Base-by-base conservation (phyloP, 2,113 vertebrate species). In the Platysteira castanea region DNA sequence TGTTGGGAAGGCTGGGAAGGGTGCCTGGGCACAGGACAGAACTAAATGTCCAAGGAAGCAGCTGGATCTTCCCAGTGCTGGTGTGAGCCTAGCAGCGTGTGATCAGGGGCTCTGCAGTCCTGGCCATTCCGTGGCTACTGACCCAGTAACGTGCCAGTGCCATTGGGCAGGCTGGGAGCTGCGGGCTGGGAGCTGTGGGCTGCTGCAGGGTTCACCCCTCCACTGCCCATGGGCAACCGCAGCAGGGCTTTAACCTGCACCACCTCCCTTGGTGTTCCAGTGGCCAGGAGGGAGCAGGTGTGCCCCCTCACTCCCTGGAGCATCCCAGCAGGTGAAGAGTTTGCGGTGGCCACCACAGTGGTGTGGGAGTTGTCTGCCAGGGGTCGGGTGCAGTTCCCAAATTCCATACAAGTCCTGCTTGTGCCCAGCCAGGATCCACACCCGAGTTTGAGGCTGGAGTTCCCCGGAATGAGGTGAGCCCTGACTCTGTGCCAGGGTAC, bases 361-460 rank as follows among this genome's bases (percentile, higher is more conserved):
- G 78, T 35, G 16, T n/a, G 12, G 78, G 61, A 61, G 19, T 5
- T 35, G 39, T 53, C 87, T 57, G 60, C 50, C 50, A 11, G 46
- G 33, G 59, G 8, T 9, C 2, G 0, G 44, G 52, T 47, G 59
- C 60, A 15, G 54, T 15, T 76, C 54, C 47, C 63, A 53, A 41
- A n/a, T 68, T 26, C 46, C 17, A 2, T 6, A 23, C 7, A 15
- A 49, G 30, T 47, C 30, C 46, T 53, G 60, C 77, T 46, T 46
- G 78, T 82, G n/a, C 61, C 47, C 54, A 27, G 41, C 24, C 78
- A 19, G 30, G 27, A 26, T 27, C 41, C 63, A 49, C 41, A n/a
- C 17, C 41, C 1, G 1, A 17, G 7, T 41, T 61, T 37, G 1
- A 2, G 78, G 67, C n/a, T 1, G 4, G 52, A 50, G 74, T 20